phyloP scores from a whole-genome alignment of 2,113 vertebrate genomes.

The Burhinus bistriatus region DNA sequence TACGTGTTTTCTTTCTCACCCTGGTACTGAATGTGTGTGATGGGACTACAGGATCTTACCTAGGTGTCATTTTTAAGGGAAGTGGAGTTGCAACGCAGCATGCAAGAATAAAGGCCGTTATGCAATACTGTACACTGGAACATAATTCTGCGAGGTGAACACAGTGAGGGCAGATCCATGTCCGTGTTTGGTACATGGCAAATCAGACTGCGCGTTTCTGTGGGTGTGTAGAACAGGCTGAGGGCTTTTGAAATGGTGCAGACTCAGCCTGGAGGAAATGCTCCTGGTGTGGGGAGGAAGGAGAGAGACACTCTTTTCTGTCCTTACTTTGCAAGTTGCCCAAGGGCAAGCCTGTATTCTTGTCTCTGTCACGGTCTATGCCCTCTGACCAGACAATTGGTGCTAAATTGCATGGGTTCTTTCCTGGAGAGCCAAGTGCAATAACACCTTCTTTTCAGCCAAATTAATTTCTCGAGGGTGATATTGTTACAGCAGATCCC shows the following conservation, averaged over 20 bases:
- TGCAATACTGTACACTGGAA: background rate
- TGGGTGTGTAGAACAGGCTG: background rate
- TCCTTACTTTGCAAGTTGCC: background rate
- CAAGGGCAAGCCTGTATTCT: background rate
- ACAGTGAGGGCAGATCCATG: background rate
- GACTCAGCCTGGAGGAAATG: background rate
- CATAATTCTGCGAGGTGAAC: background rate
- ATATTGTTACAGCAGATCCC: background rate
- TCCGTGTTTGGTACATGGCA: background rate
- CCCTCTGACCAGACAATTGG: background rate
- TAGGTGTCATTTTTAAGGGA: background rate
- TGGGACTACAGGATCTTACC: background rate
- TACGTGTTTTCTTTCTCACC: background rate
- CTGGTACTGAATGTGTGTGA: background rate
- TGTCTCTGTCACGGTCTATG: background rate
- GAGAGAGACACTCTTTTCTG: background rate
- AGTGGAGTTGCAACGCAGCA: background rate
- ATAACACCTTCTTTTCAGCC: background rate
- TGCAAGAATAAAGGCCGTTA: background rate
- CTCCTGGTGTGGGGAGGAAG: background rate
- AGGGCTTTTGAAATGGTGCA: background rate
- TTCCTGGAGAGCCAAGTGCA: background rate
- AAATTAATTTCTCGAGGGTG: background rate
- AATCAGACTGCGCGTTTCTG: background rate
- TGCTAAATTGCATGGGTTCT: background rate